Evolutionary conservation across 2,113 vertebrate genomes (phyloP).

Genomic region (Pseudopodoces humilis): DNA sequence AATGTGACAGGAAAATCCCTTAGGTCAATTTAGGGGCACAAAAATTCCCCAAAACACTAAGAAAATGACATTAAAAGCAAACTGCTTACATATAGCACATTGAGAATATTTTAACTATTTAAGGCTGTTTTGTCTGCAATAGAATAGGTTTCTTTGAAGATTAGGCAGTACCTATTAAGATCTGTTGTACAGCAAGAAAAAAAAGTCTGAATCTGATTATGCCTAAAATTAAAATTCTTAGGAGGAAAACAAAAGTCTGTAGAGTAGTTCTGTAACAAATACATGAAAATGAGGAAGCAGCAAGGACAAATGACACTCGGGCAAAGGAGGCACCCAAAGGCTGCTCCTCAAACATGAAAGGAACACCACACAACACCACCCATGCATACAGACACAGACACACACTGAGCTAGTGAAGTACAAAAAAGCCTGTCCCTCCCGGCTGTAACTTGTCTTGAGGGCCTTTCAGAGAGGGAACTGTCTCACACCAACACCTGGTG

Average conservation of each 20-base stretch:
- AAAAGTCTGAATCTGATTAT: not conserved
- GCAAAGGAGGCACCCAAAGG: not conserved
- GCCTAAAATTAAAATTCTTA: not conserved
- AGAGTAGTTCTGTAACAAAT: not conserved
- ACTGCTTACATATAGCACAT: not conserved
- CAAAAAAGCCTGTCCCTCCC: not conserved
- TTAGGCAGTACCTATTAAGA: not conserved
- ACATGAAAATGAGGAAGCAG: not conserved
- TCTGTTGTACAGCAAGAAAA: not conserved
- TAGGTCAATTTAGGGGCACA: not conserved
- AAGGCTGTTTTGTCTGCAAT: not conserved
- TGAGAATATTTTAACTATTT: not conserved
- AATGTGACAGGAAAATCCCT: not conserved
- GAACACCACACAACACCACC: not conserved
- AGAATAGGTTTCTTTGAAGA: not conserved
- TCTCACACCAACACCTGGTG: not conserved
- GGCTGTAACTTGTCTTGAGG: not conserved
- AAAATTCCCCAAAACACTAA: not conserved
- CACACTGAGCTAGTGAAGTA: not conserved
- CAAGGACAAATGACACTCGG: not conserved
- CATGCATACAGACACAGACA: not conserved
- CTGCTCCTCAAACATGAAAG: not conserved
- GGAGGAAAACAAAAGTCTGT: fast-evolving
- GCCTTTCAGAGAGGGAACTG: not conserved
- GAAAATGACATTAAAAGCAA: not conserved